Evolutionary conservation across 2,888 invertebrate species (phyloP), one percentile per base, ranked within the genome.

Genomic region (Ophion slaviceki): DNA sequence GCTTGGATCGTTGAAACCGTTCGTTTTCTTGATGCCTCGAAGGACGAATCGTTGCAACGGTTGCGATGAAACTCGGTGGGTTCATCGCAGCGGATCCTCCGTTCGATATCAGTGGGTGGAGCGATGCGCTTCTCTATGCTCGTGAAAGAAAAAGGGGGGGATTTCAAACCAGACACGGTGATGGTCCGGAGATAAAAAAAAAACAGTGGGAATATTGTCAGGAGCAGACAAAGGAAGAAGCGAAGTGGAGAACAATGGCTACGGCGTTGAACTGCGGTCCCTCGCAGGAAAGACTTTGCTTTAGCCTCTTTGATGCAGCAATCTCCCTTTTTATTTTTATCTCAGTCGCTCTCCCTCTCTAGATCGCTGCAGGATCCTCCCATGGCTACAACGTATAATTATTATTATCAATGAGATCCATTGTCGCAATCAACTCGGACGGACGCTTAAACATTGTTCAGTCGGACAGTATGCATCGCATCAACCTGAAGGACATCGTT

Each of bases 151-250:
- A 20, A 20, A 76, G 81, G 62, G 68, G 81, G 68, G 68, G 68
- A 62, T 82, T 74, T 68, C 17, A 68, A 47, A 57, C 79, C 70
- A 81, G 72, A 72, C 57, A 28, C 72, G 53, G 72, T 14, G 75
- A 64, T 74, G 74, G 74, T 40, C 28, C 66, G 70, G 80, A 76
- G 76, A 79, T 84, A 57, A 76, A 78, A 87, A 87, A 88, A 77
- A 88, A 85, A 78, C 84, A 87, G 84, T 88, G 87, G 82, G 88
- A 88, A 88, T 87, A 88, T 88, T 78, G 86, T 87, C 85, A 82
- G 88, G 79, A 83, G 79, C 84, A 79, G 87, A 89, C 89, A 89
- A 89, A 89, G 89, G 87, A 76, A 80, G 82, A 82, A 72, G 72
- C 82, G 82, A 86, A 78, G 82, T 82, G 74, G 83, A 89, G 88